phyloP scores from a whole-genome alignment of 53 echinoderm and acorn worm genomes.

The Stichopus horrens region DNA sequence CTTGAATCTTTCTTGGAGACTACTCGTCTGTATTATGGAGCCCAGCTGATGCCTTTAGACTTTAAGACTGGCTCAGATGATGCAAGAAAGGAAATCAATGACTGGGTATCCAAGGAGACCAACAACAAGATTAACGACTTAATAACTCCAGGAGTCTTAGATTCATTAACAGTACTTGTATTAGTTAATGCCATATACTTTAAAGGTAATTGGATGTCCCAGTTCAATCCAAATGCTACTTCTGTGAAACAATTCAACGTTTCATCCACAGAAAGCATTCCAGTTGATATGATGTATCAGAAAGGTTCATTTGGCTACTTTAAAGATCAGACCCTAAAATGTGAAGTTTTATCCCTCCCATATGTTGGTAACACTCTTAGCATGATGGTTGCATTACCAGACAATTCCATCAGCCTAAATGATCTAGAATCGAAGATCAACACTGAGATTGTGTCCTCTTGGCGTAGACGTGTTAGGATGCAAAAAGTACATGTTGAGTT shows the following conservation, averaged over 20 bases:
- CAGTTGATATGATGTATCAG: conserved; percentile 72
- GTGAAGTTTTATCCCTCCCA: conserved; percentile 74
- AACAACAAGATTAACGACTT: too few relatives aligned
- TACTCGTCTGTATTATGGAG: conserved; percentile 49
- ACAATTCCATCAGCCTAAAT: conserved; percentile 55
- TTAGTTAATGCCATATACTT: too few relatives aligned
- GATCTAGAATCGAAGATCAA: conserved; percentile 55
- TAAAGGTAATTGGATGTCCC: too few relatives aligned
- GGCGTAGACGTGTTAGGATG: conserved; percentile 33
- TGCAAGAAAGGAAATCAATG: conserved; percentile 64
- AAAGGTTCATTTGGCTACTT: conserved; percentile 49
- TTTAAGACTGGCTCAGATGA: conserved; percentile 44
- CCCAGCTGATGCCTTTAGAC: conserved; percentile 37
- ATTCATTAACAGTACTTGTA: too few relatives aligned
- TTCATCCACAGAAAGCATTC: conserved; percentile 45
- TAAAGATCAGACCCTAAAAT: conserved; percentile 45
- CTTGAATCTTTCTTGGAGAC: conserved; percentile 53
- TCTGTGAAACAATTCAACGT: conserved; percentile 48
- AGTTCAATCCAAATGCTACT: conserved; percentile 51
- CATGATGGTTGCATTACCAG: conserved; percentile 77
- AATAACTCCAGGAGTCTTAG: too few relatives aligned
- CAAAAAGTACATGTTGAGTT: conserved; percentile 57
- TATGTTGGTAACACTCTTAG: conserved; percentile 69
- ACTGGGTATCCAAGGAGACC: conserved; percentile 92
- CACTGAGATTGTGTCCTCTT: conserved; percentile 47